phyloP scores from a whole-genome alignment of 2,113 vertebrate species.

The Zapus hudsonius region DNA sequence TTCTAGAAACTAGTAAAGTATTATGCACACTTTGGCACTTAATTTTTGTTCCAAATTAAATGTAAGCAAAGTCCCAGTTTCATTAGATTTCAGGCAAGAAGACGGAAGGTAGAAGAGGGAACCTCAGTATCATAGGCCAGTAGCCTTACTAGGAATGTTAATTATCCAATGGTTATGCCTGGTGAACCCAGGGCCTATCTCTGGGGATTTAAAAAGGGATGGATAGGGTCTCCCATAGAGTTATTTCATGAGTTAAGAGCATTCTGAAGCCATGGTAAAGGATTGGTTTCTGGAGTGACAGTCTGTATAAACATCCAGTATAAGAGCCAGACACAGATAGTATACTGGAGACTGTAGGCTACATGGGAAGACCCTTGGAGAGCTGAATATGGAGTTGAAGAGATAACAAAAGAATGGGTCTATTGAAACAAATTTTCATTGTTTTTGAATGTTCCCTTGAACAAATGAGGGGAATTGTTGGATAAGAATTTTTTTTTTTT shows the following conservation, averaged over 20 bases:
- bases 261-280: neutral
- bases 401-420: neutral
- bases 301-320: too few species aligned
- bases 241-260: neutral
- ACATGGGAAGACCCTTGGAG: neutral
- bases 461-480: neutral
- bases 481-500: neutral
- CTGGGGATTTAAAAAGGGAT: neutral
- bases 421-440: neutral
- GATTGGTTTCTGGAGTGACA: neutral
- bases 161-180: neutral
- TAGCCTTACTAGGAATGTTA: neutral
- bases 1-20: neutral
- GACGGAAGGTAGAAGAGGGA: neutral
- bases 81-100: neutral
- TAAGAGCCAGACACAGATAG: neutral
- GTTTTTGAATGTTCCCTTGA: neutral
- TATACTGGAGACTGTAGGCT: neutral
- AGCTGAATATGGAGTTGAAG: neutral
- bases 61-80: neutral
- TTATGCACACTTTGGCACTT: neutral
- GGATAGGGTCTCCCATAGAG: neutral
- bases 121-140: rapidly evolving
- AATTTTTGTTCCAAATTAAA: neutral
- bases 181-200: neutral